A percentile compares a stretch with the other conserved stretches of the same genome.
Evolutionary conservation across 2,797 vertebrate species (phyloP).

Genomic region (Loriculus beryllinus): DNA sequence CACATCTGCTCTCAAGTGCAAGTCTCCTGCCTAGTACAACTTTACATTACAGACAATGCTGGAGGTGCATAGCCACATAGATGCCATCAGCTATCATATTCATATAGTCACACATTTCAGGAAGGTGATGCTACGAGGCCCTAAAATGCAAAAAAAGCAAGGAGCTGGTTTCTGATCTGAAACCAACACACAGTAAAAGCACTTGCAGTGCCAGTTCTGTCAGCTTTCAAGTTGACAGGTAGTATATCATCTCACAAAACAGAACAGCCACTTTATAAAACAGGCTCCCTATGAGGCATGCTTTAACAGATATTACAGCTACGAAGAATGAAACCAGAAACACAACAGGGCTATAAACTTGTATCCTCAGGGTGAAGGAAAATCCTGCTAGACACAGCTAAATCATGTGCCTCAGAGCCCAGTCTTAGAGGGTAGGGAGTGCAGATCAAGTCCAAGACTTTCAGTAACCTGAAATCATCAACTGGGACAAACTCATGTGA

Average conservation of each 20-base stretch:
- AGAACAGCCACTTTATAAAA: not conserved
- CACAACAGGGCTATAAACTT: not conserved
- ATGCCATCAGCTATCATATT: not conserved
- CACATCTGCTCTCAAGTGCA: not conserved
- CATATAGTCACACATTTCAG: not conserved
- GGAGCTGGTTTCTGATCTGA: not conserved
- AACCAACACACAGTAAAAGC: not conserved
- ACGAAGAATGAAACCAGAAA: not conserved
- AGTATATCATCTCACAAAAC: not conserved
- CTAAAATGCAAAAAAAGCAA: not conserved
- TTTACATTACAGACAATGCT: not conserved
- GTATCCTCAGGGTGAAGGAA: not conserved
- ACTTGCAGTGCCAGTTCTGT: not conserved
- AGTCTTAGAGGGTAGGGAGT: not conserved
- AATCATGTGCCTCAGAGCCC: not conserved
- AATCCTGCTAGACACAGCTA: not conserved
- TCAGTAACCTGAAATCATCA: not conserved
- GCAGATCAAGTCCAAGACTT: not conserved
- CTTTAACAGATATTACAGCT: not conserved
- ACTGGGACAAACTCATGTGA: not conserved
- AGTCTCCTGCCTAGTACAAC: not conserved
- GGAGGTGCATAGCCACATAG: not conserved
- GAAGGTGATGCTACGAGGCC: not conserved
- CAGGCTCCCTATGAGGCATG: not conserved
- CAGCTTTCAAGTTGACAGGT: not conserved